Conservation (phyloP, 1,140 invertebrate genomes). For the Heliconius hermathena region DNA sequence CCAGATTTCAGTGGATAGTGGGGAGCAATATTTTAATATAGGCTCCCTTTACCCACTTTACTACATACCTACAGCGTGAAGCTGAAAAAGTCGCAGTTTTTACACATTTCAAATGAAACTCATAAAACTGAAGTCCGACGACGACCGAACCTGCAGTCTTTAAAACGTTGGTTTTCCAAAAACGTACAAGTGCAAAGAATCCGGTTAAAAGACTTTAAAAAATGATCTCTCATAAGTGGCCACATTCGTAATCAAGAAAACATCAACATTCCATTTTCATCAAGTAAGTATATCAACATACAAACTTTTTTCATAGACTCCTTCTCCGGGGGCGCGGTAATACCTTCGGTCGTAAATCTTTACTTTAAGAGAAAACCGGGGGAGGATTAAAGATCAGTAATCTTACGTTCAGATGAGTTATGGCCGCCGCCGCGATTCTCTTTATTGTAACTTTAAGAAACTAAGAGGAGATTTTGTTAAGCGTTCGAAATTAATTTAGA, state of each 20-base stretch:
- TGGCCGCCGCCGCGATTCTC: constrained; percentile 78
- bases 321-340: constrained; percentile 82
- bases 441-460: constrained; percentile 82
- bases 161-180: no score
- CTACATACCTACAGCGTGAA: no score
- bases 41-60: no score
- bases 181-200: no score
- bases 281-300: constrained; percentile 53
- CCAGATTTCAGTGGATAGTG: no score
- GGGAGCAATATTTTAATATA: no score
- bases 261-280: constrained; percentile 40
- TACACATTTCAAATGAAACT: no score
- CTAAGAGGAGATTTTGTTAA: constrained; percentile 78
- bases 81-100: no score
- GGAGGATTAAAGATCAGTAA: constrained; percentile 89
- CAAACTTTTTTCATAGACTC: constrained; percentile 75
- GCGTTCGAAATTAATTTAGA: constrained; percentile 80
- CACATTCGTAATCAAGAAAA: not conserved
- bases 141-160: no score
- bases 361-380: constrained; percentile 84
- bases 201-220: not conserved
- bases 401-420: constrained; percentile 86
- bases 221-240: not conserved
- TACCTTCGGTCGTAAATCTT: constrained; percentile 86
- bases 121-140: no score